phyloP scores from a whole-genome alignment of 2,113 vertebrate species.

The Nerophis ophidion region DNA sequence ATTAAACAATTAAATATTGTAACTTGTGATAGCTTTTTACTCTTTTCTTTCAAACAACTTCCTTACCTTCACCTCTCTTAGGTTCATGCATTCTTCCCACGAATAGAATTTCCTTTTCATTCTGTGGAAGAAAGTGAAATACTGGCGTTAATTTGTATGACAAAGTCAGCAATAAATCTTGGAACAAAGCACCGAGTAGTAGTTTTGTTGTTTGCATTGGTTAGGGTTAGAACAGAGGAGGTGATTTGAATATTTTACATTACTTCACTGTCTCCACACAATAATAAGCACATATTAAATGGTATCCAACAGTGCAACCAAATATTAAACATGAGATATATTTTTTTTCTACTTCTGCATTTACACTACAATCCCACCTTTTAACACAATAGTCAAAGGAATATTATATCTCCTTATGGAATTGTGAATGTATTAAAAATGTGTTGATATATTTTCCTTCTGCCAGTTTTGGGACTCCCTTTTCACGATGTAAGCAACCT shows the following conservation, averaged over 20 bases:
- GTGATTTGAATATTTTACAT: not conserved
- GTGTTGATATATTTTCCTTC: slow-evolving; percentile 31
- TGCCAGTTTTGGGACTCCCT: slow-evolving; percentile 15
- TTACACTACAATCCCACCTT: slow-evolving; percentile 4
- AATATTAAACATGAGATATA: too few relatives aligned
- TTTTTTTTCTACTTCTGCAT: not conserved
- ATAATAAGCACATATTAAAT: too few relatives aligned
- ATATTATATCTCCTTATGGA: slow-evolving; percentile 17
- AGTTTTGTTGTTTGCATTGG: not conserved
- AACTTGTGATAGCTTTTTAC: too few relatives aligned
- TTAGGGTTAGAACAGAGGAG: not conserved
- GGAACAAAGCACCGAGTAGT: not conserved
- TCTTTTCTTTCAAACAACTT: not conserved
- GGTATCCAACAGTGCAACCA: too few relatives aligned
- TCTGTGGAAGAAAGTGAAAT: slow-evolving; percentile 59
- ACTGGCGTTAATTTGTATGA: not conserved
- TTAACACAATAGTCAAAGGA: not conserved
- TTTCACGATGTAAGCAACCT: slow-evolving; percentile 46
- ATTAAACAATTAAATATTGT: not conserved
- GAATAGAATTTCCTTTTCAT: slow-evolving; percentile 99
- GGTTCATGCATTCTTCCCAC: slow-evolving; percentile 98
- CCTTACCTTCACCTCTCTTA: slow-evolving; percentile 96
- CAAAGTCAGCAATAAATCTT: not conserved
- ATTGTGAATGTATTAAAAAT: slow-evolving; percentile 49
- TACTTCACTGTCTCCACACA: too few relatives aligned